Base-by-base conservation (phyloP, 1,140 invertebrate genomes). In the Atta texana region DNA sequence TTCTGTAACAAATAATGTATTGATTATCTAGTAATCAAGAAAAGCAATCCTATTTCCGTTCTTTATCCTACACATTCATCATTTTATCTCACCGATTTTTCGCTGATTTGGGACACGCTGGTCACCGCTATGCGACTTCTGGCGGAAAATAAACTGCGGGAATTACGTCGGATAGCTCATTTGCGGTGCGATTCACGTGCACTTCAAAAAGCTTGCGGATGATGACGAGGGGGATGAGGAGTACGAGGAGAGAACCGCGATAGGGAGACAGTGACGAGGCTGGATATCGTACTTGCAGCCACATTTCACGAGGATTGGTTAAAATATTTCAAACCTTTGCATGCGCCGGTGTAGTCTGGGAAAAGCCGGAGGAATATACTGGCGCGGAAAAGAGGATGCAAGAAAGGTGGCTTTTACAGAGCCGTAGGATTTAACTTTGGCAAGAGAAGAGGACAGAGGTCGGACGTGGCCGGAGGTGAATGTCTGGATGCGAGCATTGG, bases 341-440 rank as follows among this genome's bases (percentile, higher is more conserved):
- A 57, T 63, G 85, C 31, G 75, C 82, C 53, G 53, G 16, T 59
- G 61, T 72, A 72, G 80, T 71, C 55, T 39, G 24, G 39, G 78
- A 61, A 76, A 85, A 85, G 68, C 89, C 16, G 28, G 53, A 86
- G 81, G 44, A 75, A 77, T 81, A 68, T 59, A 69, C 51, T 39
- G 57, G 39, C 24, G 24, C 16, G 75, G 84, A 16, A 21, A 72
- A 44, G 53, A 49, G 21, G 44, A 53, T 34, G 53, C 34, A 39
- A 69, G n/a, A 69, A 90, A 66, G 61, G 61, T 66, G 69, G 87
- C 75, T 88, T 88, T 88, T 72, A 88, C 84, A 82, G 87, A 93
- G 86, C 75, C 85, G 55, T 72, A 85, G 90, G 88, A 93, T 93
- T 93, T 93, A 93, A 93, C 91, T 93, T 92, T 90, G 55, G 39